phyloP scores from a whole-genome alignment of 2,113 vertebrate genomes.

The Grus americana region DNA sequence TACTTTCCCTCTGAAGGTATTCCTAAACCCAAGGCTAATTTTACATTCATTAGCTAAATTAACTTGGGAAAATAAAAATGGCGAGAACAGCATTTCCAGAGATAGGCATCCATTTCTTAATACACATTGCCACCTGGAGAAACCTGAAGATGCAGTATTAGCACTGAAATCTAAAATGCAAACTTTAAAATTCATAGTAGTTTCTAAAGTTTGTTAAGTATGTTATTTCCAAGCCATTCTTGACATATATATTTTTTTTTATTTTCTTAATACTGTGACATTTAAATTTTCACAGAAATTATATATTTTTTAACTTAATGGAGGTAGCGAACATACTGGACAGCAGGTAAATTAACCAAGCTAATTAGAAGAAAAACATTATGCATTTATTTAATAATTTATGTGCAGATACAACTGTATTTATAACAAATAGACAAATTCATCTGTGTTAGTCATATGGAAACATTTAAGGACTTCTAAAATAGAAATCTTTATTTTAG shows the following conservation, averaged over 20 bases:
- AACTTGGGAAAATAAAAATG: constrained; percentile 12
- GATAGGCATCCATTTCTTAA: constrained; percentile 7
- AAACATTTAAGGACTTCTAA: not conserved
- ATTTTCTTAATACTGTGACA: not conserved
- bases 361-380: not conserved
- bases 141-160: constrained; percentile 28
- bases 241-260: not conserved
- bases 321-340: not conserved
- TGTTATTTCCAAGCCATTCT: not conserved
- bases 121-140: constrained; percentile 53
- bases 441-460: not conserved
- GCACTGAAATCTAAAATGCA: not conserved
- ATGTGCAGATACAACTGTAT: not conserved
- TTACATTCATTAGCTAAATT: constrained; percentile 3
- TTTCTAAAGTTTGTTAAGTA: not conserved
- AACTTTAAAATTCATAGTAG: not conserved
- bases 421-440: not conserved
- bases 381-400: not conserved
- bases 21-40: not conserved
- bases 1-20: not conserved
- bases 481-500: not conserved
- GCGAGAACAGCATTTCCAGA: constrained; percentile 13
- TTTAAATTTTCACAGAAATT: not conserved
- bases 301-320: not conserved
- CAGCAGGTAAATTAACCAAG: not conserved